Base-by-base conservation (phyloP, 2,113 vertebrate species). In the Oryzias celebensis region DNA sequence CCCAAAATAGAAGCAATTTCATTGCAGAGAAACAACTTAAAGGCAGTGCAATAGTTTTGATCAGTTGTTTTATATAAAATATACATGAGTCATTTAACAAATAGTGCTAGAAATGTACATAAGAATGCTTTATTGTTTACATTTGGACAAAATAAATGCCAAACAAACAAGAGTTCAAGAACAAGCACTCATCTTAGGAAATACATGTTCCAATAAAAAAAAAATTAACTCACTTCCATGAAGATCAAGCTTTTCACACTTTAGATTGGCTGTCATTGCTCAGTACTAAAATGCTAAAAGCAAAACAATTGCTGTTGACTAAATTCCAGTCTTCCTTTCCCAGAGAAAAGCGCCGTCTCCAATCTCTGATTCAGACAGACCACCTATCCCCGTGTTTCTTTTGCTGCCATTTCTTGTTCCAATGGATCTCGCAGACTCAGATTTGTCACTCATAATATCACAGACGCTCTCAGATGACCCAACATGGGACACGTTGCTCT, bases 381-480 rank as follows among this genome's bases (percentile, higher is more conserved):
- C 45, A 6, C 41, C 31, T 10, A 53, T 52, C 23, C 52, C 48
- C 7, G 47, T 50, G 48, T 52, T 79, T 20, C 69, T 65, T 4
- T 53, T 46, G 17, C 51, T 36, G 4, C 56, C 58, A 28, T 28
- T 55, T 48, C 54, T 51, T n/a, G 75, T 82, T 23, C 51, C 52
- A 0, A 17, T 14, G 15, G 80, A 85, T 23, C 44, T 62, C 46
- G 63, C 60, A 31, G 82, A 87, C 58, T 68, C 84, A 2, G 54
- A 62, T 36, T 61, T 68, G 46, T 83, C 74, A 62, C 86, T 85
- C 14, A 69, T 52, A 42, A 76, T 28, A 46, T 88, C 85, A 70
- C 86, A 74, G 5, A 75, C 15, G 41, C 79, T 78, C 42, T 22
- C 46, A 0, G 77, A 80, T 12, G 48, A 57, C 20, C 60, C 52